Percentiles rank a stretch among this genome's conserved stretches.
phyloP scores from a whole-genome alignment of 2,113 vertebrate genomes.

The Thunnus maccoyii region DNA sequence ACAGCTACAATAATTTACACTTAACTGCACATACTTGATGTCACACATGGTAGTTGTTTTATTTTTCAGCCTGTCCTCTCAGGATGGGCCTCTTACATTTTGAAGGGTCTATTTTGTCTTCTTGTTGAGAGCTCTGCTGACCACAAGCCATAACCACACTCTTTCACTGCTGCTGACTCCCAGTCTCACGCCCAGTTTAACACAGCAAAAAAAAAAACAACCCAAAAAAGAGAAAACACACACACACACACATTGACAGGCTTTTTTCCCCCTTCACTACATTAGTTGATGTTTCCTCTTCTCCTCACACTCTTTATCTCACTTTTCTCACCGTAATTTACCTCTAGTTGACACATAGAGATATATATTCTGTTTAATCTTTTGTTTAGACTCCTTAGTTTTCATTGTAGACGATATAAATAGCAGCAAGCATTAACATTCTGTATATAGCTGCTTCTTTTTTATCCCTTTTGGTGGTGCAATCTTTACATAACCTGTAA shows the following conservation, averaged over 20 bases:
- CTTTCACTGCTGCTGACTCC: conserved; percentile 62
- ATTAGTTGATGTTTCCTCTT: conserved; percentile 41
- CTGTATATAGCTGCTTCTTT: conserved; percentile 26
- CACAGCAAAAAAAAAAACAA: conserved; percentile 52
- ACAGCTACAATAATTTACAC: conserved; percentile 31
- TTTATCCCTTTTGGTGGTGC: conserved; percentile 30
- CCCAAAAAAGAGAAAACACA: too few species aligned
- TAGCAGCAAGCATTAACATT: conserved; percentile 46
- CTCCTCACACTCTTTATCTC: conserved; percentile 30
- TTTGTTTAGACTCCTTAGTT: conserved; percentile 17
- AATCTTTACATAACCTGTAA: conserved; percentile 61
- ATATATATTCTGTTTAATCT: conserved; percentile 22
- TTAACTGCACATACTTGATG: conserved; percentile 20
- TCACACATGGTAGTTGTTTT: conserved; percentile 10
- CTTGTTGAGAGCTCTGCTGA: conserved; percentile 49
- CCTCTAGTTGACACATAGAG: conserved; percentile 9
- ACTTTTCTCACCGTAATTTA: conserved; percentile 40
- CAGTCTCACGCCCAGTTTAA: conserved; percentile 75
- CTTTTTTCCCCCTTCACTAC: neutral
- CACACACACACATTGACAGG: neutral
- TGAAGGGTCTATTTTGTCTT: conserved; percentile 61
- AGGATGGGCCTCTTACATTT: conserved; percentile 25
- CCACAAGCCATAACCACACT: conserved; percentile 72
- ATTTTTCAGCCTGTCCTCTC: conserved; percentile 26
- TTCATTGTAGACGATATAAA: conserved; percentile 38